A percentile compares a stretch with the other conserved stretches of the same genome.
phyloP scores from a whole-genome alignment of 2,113 vertebrate genomes.

The Trichechus manatus region DNA sequence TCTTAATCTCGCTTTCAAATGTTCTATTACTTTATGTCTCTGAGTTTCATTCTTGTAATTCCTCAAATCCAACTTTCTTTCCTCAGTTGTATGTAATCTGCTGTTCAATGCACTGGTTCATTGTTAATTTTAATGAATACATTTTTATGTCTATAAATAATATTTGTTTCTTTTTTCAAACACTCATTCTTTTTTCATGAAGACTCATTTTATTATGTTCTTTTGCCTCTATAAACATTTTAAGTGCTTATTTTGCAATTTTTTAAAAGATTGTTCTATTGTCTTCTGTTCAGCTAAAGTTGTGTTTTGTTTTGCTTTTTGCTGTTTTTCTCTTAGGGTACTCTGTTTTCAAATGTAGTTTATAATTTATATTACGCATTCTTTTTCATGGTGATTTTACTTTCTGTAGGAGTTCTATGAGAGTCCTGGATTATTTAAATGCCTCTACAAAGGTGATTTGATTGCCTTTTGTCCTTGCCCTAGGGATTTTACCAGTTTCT shows the following conservation, averaged over 20 bases:
- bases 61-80: neutral
- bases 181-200: neutral
- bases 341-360: neutral
- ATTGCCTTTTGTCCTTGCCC: neutral
- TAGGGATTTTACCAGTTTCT: conserved; percentile 3
- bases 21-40: neutral
- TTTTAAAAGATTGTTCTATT: neutral
- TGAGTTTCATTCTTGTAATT: neutral
- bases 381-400: neutral
- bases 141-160: neutral
- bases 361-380: neutral
- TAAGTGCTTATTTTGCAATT: neutral
- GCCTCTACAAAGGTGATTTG: neutral
- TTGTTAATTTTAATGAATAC: neutral
- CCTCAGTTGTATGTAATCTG: neutral
- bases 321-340: neutral
- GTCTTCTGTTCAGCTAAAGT: neutral
- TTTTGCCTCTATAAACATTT: neutral
- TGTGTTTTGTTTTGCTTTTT: neutral
- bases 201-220: neutral
- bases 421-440: conserved; percentile 22
- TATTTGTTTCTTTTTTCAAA: neutral
- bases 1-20: neutral
- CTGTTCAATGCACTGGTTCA: neutral
- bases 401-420: neutral